Evolutionary conservation across 2,797 vertebrate genomes (phyloP).

Genomic region (Tympanoctomys barrerae): DNA sequence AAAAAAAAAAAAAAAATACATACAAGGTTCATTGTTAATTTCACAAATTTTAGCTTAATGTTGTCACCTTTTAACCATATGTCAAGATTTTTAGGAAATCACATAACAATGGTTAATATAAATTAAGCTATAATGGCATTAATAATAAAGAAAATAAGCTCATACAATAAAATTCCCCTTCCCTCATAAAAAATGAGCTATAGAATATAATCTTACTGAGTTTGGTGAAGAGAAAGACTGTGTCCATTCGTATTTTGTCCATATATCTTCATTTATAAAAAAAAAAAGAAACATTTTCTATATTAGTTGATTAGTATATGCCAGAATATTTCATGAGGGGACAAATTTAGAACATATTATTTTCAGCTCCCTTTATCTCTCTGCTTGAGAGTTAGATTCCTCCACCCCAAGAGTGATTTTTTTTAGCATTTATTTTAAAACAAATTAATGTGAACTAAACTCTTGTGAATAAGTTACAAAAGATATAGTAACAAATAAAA

Average conservation of each 20-base stretch:
- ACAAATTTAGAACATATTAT: background rate
- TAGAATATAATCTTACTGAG: background rate
- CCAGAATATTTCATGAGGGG: background rate
- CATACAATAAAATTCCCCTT: background rate
- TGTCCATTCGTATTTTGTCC: background rate
- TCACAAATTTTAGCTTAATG: background rate
- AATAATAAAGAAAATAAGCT: background rate
- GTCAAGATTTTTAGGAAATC: background rate
- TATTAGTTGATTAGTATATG: background rate
- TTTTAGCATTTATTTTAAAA: background rate
- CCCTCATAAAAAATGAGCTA: background rate
- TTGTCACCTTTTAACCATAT: background rate
- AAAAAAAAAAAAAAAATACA: too few relatives aligned
- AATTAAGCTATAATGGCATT: background rate
- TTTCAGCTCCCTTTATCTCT: background rate
- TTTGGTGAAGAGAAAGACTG: background rate
- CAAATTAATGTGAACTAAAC: background rate
- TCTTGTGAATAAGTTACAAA: background rate
- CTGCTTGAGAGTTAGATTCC: background rate
- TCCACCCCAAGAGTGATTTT: background rate
- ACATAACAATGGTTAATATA: background rate
- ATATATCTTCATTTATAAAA: background rate
- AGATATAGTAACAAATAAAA: background rate
- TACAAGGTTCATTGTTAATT: background rate
- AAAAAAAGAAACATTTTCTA: background rate